Conservation (phyloP, 2,113 vertebrate species). For the Empidonax traillii region DNA sequence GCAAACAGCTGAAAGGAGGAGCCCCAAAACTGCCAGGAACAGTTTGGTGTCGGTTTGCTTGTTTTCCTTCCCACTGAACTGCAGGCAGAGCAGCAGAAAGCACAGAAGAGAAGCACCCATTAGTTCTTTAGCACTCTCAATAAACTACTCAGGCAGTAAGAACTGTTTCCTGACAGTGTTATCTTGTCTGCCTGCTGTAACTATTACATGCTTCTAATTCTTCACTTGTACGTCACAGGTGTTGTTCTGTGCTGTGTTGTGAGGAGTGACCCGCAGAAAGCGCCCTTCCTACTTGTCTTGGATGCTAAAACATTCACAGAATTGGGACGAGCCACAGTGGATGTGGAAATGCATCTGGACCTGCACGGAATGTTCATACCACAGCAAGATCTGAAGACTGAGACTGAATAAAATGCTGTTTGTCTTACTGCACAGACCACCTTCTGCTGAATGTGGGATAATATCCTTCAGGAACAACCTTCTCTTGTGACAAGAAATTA, state of each 20-base stretch:
- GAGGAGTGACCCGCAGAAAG: slow-evolving; percentile 72
- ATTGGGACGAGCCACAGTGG: slow-evolving; percentile 79
- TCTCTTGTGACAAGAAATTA: neutral
- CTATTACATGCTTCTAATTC: neutral
- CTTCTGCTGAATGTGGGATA: neutral
- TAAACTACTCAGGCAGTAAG: neutral
- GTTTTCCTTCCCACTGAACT: neutral
- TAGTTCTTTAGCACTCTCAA: neutral
- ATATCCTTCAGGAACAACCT: neutral
- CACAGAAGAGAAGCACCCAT: neutral
- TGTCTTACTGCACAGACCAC: neutral
- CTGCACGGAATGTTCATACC: slow-evolving; percentile 91
- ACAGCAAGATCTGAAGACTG: slow-evolving; percentile 2
- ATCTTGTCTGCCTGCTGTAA: neutral
- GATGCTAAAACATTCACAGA: slow-evolving; percentile 90
- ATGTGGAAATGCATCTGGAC: slow-evolving; percentile 78
- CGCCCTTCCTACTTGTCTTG: slow-evolving; percentile 83
- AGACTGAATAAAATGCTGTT: neutral
- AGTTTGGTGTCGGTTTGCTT: neutral
- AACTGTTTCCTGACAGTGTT: neutral
- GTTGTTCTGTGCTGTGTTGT: slow-evolving; percentile 81
- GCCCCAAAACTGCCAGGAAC: neutral
- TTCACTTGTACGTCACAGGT: slow-evolving; percentile 71
- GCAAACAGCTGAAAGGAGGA: neutral
- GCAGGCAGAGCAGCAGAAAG: neutral